Percentiles rank a stretch among this genome's conserved stretches.
Conservation (phyloP, 2,888 invertebrate genomes). For the Crossocerus cetratus region DNA sequence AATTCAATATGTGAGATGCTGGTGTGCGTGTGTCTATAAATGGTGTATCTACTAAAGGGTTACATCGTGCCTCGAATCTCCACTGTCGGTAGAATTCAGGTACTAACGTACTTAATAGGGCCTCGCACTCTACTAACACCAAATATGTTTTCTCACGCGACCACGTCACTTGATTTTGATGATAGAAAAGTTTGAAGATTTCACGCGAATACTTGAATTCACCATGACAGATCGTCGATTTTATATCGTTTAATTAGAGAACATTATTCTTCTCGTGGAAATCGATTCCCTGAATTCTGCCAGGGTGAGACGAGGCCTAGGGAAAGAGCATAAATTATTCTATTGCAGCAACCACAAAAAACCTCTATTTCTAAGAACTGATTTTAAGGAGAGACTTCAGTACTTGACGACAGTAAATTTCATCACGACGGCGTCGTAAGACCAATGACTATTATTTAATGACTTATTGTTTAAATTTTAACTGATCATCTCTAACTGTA, state of each 20-base stretch:
- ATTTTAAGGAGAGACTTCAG: conserved; percentile 44
- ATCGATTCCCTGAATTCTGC: conserved; percentile 39
- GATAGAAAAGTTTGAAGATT: too few relatives aligned
- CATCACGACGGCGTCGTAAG: conserved; percentile 69
- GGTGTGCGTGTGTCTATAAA: conserved; percentile 25
- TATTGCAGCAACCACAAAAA: conserved; percentile 43
- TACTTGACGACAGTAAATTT: conserved; percentile 48
- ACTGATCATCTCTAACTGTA: conserved; percentile 57
- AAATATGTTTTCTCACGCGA: too few relatives aligned
- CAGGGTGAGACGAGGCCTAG: conserved; percentile 52
- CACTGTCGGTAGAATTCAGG: conserved; percentile 56
- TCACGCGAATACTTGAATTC: too few relatives aligned
- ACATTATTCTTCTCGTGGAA: too few relatives aligned
- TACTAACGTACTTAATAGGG: conserved; percentile 62
- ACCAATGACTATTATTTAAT: conserved; percentile 75
- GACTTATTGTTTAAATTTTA: conserved; percentile 63
- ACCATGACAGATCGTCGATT: too few relatives aligned
- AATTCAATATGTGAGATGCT: conserved; percentile 21
- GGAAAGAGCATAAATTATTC: conserved; percentile 25
- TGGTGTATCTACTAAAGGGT: conserved; percentile 24
- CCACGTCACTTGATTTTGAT: too few relatives aligned
- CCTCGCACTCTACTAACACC: too few relatives aligned
- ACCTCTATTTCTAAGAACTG: conserved; percentile 42
- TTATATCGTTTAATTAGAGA: too few relatives aligned
- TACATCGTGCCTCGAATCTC: conserved; percentile 55